Percentiles rank a stretch among this genome's conserved stretches.
phyloP scores from a whole-genome alignment of 2,113 vertebrate species.

The Heterotis niloticus region DNA sequence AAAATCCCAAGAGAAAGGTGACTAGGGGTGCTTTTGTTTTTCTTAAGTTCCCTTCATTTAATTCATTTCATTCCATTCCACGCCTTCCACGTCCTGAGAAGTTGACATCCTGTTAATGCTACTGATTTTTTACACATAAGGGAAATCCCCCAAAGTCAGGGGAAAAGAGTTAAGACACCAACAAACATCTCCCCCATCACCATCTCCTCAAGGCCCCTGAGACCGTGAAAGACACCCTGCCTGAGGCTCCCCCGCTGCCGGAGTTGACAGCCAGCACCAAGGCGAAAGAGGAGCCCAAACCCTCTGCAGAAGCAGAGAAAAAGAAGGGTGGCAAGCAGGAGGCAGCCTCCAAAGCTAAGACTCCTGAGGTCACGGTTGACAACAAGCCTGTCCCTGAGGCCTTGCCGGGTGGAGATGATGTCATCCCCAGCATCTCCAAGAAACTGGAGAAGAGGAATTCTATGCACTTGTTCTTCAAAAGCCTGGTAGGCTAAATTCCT shows the following conservation, averaged over 20 bases:
- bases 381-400: slow-evolving; percentile 49
- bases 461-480: slow-evolving; percentile 84
- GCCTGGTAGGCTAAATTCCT: slow-evolving; percentile 67
- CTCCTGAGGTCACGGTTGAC: slow-evolving; percentile 48
- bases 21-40: not conserved
- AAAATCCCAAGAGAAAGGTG: not conserved
- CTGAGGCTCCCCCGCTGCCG: slow-evolving; percentile 33
- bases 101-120: too few relatives aligned
- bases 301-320: slow-evolving; percentile 38
- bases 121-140: not conserved
- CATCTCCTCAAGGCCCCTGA: slow-evolving; percentile 46
- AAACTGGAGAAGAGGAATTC: slow-evolving; percentile 85
- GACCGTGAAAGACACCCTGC: slow-evolving; percentile 52
- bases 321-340: slow-evolving; percentile 47
- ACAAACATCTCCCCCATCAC: not conserved
- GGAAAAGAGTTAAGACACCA: not conserved
- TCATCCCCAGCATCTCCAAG: slow-evolving; percentile 55
- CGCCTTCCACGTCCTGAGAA: not conserved
- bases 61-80: not conserved
- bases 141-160: not conserved
- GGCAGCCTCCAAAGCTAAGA: slow-evolving; percentile 22
- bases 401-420: slow-evolving; percentile 59
- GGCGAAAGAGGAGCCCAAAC: slow-evolving; percentile 66
- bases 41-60: not conserved
- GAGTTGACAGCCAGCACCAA: slow-evolving; percentile 54